These are phyloP conservation scores for Nannoperca obscura DNA, from an alignment of 2,797 vertebrate genomes.

Conservation along the genomic window DNA sequence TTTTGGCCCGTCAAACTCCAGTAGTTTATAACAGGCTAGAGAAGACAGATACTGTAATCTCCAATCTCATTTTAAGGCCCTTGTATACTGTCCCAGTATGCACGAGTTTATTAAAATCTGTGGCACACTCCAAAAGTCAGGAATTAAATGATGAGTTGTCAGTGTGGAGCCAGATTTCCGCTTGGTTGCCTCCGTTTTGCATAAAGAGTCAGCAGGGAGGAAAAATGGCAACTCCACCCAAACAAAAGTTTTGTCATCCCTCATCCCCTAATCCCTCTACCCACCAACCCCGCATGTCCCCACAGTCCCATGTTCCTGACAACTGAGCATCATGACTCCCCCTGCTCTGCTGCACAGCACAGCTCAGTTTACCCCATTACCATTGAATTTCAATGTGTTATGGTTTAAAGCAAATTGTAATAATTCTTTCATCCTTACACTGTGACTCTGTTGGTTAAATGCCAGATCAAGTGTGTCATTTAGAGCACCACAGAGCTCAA, in stretches of 20 bases:
- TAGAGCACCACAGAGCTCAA: constrained; percentile 30
- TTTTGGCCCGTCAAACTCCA: constrained; percentile 47
- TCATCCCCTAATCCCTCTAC: constrained; percentile 47
- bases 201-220: constrained; percentile 69
- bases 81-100: constrained; percentile 29
- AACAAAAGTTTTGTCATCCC: constrained; percentile 58
- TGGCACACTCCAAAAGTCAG: constrained; percentile 63
- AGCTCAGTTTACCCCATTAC: constrained; percentile 69
- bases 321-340: constrained; percentile 52
- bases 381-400: constrained; percentile 57
- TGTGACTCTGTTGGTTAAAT: constrained; percentile 56
- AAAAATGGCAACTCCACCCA: constrained; percentile 54
- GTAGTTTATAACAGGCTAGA: constrained; percentile 43
- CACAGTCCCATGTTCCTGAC: constrained; percentile 44
- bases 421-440: constrained; percentile 50
- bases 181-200: constrained; percentile 71
- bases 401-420: constrained; percentile 62
- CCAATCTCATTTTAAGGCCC: constrained; percentile 47
- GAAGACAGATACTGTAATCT: constrained; percentile 48
- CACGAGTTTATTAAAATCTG: constrained; percentile 67
- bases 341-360: constrained; percentile 41
- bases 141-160: constrained; percentile 75
- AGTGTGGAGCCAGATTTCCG: constrained; percentile 57
- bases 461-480: constrained; percentile 59
- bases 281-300: constrained; percentile 39